Conservation (phyloP, 1,140 invertebrate genomes). For the Chironomus tepperi region DNA sequence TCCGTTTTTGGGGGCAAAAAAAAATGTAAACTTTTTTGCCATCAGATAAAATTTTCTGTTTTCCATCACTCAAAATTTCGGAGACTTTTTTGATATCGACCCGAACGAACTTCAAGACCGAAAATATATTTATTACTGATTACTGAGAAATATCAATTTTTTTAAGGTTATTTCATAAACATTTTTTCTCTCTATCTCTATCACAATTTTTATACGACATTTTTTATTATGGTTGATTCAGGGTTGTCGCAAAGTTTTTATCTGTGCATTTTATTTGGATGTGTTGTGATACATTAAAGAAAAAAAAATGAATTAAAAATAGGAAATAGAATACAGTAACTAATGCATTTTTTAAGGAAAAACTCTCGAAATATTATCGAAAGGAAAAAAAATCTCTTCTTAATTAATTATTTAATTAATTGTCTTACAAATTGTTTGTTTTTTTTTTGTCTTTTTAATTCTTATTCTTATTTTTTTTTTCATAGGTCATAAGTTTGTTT, state of each 20-base stretch:
- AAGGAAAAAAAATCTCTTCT: background rate
- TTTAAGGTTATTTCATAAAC: background rate
- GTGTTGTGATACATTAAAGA: constrained; percentile 11
- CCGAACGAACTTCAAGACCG: background rate
- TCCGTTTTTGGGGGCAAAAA: no score
- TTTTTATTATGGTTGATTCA: constrained; percentile 16
- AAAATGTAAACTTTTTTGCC: no score
- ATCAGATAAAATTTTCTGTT: no score
- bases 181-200: no score
- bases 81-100: background rate
- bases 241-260: constrained; percentile 12
- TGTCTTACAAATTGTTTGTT: background rate
- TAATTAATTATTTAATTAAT: background rate
- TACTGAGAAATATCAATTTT: background rate
- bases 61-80: background rate
- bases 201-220: background rate
- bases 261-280: background rate
- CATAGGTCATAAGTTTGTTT: constrained; percentile 18
- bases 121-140: background rate
- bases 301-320: background rate
- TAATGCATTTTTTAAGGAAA: background rate
- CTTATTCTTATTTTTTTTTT: background rate
- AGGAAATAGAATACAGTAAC: background rate
- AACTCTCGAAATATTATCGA: background rate
- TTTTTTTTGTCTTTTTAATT: constrained; percentile 5